These are phyloP conservation scores for Arothron firmamentum DNA, from an alignment of 2,113 vertebrate species.

Conservation along the genomic window DNA sequence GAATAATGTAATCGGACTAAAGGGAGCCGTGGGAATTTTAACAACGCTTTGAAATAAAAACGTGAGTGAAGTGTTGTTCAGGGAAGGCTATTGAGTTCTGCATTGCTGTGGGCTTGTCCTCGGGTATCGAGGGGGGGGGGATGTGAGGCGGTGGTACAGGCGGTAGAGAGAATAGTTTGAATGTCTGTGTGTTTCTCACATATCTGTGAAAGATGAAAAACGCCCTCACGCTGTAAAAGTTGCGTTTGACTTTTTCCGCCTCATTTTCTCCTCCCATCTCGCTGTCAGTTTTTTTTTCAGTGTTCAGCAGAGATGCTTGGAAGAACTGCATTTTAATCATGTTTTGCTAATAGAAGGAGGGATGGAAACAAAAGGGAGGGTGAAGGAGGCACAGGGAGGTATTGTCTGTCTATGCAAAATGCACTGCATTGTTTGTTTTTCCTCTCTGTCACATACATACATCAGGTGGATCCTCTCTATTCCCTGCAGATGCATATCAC, in stretches of 20 bases:
- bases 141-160: slow-evolving; percentile 21
- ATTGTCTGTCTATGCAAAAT: slow-evolving; percentile 70
- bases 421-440: slow-evolving; percentile 63
- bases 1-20: slow-evolving; percentile 79
- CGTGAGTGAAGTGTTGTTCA: slow-evolving; percentile 70
- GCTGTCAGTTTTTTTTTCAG: slow-evolving; percentile 28
- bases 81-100: slow-evolving; percentile 71
- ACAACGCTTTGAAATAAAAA: slow-evolving; percentile 59
- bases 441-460: slow-evolving; percentile 48
- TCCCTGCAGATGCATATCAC: slow-evolving; percentile 50
- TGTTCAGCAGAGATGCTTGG: slow-evolving; percentile 59
- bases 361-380: slow-evolving; percentile 57
- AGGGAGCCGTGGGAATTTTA: slow-evolving; percentile 78
- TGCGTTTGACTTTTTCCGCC: slow-evolving; percentile 72
- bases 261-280: slow-evolving; percentile 54
- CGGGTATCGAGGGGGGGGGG: slow-evolving; percentile 58
- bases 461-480: slow-evolving; percentile 63
- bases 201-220: slow-evolving; percentile 74
- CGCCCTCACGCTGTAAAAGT: slow-evolving; percentile 63
- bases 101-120: slow-evolving; percentile 68
- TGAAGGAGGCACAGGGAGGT: slow-evolving; percentile 59
- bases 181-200: slow-evolving; percentile 67
- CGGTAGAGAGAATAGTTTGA: slow-evolving; percentile 62
- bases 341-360: slow-evolving; percentile 72
- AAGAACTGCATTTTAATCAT: slow-evolving; percentile 78